Evolutionary conservation across 2,113 vertebrate species (phyloP).

Genomic region (Brachyistius frenatus): DNA sequence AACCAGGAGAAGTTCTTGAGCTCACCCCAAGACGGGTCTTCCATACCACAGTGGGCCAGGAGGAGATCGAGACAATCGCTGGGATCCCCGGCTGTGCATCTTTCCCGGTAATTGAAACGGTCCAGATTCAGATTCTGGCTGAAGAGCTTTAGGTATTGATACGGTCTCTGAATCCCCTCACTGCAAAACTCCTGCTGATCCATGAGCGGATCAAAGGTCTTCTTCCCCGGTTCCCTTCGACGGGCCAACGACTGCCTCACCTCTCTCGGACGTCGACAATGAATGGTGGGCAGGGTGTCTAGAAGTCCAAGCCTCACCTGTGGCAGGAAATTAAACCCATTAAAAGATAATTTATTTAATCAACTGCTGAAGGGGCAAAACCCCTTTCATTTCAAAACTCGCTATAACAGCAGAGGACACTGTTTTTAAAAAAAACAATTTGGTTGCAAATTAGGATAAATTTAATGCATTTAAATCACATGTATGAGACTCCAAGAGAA

Average conservation of each 20-base stretch:
- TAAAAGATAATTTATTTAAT: background rate
- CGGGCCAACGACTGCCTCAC: slow-evolving; percentile 65
- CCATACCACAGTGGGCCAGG: slow-evolving; percentile 78
- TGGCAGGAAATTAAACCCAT: slow-evolving; percentile 27
- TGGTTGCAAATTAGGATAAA: background rate
- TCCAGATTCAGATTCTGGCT: slow-evolving; percentile 71
- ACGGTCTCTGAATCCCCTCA: slow-evolving; percentile 84
- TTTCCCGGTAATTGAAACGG: slow-evolving; percentile 67
- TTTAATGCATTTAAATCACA: background rate
- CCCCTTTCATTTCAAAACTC: too few species aligned
- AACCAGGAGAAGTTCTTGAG: slow-evolving; percentile 86
- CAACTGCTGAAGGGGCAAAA: background rate
- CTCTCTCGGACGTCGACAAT: slow-evolving; percentile 79
- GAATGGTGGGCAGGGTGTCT: slow-evolving; percentile 79
- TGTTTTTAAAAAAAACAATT: too few species aligned
- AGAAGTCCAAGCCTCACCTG: slow-evolving; percentile 80
- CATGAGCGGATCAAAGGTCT: slow-evolving; percentile 78
- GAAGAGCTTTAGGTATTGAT: slow-evolving; percentile 82
- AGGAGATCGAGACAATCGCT: slow-evolving; percentile 80
- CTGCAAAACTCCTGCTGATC: slow-evolving; percentile 77
- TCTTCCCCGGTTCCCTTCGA: fast-evolving
- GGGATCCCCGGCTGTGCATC: slow-evolving; percentile 56
- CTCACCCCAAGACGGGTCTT: slow-evolving; percentile 86
- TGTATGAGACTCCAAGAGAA: too few species aligned
- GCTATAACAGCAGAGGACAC: too few species aligned